Percentiles rank a stretch among this genome's conserved stretches.
Conservation (phyloP, 1,140 invertebrate species). For the Drosophila neocordata region DNA sequence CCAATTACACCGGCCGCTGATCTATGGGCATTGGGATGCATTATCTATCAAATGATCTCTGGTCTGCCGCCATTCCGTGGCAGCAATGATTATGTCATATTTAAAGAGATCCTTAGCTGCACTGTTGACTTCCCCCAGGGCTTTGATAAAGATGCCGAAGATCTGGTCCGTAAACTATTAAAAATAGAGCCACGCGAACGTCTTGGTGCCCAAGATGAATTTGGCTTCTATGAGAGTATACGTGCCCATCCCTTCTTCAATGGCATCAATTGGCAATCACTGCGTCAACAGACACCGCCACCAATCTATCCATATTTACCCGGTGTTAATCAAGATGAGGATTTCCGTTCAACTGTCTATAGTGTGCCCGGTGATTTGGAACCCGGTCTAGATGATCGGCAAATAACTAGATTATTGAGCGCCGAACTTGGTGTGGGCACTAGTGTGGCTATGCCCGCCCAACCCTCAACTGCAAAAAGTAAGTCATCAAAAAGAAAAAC, state of each 20-base stretch:
- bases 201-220: constrained; percentile 91
- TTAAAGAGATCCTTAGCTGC: constrained; percentile 96
- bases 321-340: constrained; percentile 88
- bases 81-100: constrained; percentile 97
- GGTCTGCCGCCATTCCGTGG: constrained; percentile 96
- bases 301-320: constrained; percentile 92
- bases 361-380: constrained; percentile 87
- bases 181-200: constrained; percentile 91
- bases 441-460: constrained; percentile 55
- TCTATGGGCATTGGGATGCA: constrained; percentile 99
- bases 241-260: constrained; percentile 93
- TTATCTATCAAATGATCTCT: constrained; percentile 98
- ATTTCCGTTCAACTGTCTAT: constrained; percentile 85
- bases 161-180: constrained; percentile 94
- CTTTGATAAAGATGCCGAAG: constrained; percentile 91
- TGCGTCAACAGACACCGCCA: constrained; percentile 92
- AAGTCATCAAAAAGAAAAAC: constrained; percentile 18
- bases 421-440: constrained; percentile 85
- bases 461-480: constrained; percentile 73
- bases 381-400: constrained; percentile 92
- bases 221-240: constrained; percentile 91
- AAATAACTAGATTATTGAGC: constrained; percentile 90
- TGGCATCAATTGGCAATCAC: constrained; percentile 91
- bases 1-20: constrained; percentile 92
- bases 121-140: constrained; percentile 97